Evolutionary conservation across 2,113 vertebrate genomes (phyloP).

Genomic region (Toxostoma redivivum): DNA sequence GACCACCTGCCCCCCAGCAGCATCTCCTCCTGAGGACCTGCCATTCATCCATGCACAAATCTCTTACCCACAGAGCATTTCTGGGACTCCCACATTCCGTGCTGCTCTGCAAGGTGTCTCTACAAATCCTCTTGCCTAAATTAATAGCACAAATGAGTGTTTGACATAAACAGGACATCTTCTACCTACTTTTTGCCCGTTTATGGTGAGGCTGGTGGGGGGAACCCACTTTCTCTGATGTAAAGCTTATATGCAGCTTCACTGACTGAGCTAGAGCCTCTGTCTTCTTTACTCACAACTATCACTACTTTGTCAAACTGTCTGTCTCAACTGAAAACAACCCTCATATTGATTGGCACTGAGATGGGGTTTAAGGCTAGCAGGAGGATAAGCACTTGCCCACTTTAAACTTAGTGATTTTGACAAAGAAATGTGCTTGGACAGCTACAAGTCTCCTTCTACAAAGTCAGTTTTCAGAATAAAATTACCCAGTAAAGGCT

Average conservation of each 20-base stretch:
- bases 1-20: not conserved
- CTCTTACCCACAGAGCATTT: not conserved
- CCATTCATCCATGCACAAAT: not conserved
- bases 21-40: not conserved
- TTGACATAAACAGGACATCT: not conserved
- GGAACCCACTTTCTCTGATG: not conserved
- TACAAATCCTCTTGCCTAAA: not conserved
- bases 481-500: slow-evolving; percentile 22
- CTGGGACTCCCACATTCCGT: not conserved
- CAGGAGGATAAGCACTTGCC: not conserved
- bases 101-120: not conserved
- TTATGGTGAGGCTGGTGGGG: not conserved
- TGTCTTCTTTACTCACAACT: not conserved
- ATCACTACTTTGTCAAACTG: slow-evolving; percentile 10
- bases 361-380: not conserved
- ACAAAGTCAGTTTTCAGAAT: slow-evolving; percentile 28
- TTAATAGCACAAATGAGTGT: not conserved
- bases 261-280: not conserved
- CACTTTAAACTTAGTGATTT: not conserved
- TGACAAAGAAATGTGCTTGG: slow-evolving; percentile 37
- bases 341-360: not conserved
- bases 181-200: not conserved
- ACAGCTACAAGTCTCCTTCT: slow-evolving; percentile 20
- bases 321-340: slow-evolving; percentile 6
- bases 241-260: not conserved